Evolutionary conservation across 2,888 invertebrate species (phyloP).

Genomic region (Platynereis dumerilii): DNA sequence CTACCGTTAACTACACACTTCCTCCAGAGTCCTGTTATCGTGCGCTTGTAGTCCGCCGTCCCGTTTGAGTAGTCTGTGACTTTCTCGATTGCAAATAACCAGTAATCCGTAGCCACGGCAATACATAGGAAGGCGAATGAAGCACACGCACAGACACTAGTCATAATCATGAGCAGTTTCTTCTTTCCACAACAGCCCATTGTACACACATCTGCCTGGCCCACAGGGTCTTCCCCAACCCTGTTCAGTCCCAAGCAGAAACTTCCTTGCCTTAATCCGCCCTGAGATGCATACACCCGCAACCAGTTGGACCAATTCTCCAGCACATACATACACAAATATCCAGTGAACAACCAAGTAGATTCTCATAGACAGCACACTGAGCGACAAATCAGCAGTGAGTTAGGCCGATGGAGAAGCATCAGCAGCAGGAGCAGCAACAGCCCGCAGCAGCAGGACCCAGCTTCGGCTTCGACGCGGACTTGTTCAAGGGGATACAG

Average conservation of each 20-base stretch:
- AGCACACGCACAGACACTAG: constrained; percentile 61
- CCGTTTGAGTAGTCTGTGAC: constrained; percentile 41
- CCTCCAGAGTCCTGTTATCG: constrained; percentile 56
- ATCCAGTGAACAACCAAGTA: constrained; percentile 13
- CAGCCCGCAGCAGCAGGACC: too few relatives aligned
- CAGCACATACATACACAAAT: constrained; percentile 25
- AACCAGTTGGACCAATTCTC: constrained; percentile 26
- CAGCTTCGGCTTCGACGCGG: too few relatives aligned
- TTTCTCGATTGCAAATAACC: constrained; percentile 57
- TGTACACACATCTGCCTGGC: constrained; percentile 23
- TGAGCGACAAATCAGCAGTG: too few relatives aligned
- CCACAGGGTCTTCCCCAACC: constrained; percentile 1
- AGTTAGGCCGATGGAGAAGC: too few relatives aligned
- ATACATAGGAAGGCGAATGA: constrained; percentile 61
- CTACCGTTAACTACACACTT: constrained; percentile 55
- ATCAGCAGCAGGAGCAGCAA: too few relatives aligned
- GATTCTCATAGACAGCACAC: constrained; percentile 5
- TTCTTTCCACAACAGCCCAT: constrained; percentile 57
- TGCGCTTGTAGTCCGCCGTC: constrained; percentile 42
- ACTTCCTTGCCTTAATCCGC: constrained; percentile 5
- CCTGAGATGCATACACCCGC: constrained; percentile 20
- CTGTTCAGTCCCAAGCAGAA: background rate
- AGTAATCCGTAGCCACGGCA: constrained; percentile 62
- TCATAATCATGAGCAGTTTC: constrained; percentile 58
- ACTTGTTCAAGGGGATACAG: too few relatives aligned